Base-by-base conservation (phyloP, 2,113 vertebrate species). In the Catagonus wagneri region DNA sequence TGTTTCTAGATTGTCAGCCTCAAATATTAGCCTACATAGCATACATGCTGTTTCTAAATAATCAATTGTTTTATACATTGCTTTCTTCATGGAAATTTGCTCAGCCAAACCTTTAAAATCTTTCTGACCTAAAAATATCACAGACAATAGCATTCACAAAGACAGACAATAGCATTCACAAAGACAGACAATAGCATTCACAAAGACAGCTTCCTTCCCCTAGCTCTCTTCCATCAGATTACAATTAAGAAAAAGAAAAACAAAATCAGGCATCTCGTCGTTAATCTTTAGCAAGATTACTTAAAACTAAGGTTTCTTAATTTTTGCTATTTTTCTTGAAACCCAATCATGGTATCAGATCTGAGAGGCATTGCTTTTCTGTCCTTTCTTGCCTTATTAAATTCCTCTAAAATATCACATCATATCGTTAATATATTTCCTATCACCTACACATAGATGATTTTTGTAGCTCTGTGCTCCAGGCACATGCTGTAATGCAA, bases 81-180 rank as follows among this genome's bases (percentile, higher is more conserved):
- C 9, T 84, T 60, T 19, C 13, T 83, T 85, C 13, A 52, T 66
- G 12, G 65, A 94, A 86, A 71, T 83, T 68, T 69, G 86, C 92
- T 75, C 34, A 92, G 23, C 66, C 34, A 17, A 95, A 88, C 25
- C 68, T 56, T 84, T 83, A 23, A 44, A 44, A 58, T 50, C 36
- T 71, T 79, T 56, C 68, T 80, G 86, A 85, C 23, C 74, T 61
- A 71, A 94, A 83, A 81, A 61, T 75, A 75, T 89, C 34, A 71
- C 44, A 94, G n/a, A n/a, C n/a, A n/a, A n/a, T n/a, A n/a, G n/a
- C n/a, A 23, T n/a, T n/a, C 25, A 83, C 60, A 68, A 6, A 3
- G 63, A n/a, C 23, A 76, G 23, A 84, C 65, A n/a, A n/a, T n/a
- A n/a, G n/a, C n/a, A 23, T n/a, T n/a, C 25, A 83, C 60, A 68